phyloP scores from a whole-genome alignment of 2,113 vertebrate genomes.

The Aspiorhynchus laticeps region DNA sequence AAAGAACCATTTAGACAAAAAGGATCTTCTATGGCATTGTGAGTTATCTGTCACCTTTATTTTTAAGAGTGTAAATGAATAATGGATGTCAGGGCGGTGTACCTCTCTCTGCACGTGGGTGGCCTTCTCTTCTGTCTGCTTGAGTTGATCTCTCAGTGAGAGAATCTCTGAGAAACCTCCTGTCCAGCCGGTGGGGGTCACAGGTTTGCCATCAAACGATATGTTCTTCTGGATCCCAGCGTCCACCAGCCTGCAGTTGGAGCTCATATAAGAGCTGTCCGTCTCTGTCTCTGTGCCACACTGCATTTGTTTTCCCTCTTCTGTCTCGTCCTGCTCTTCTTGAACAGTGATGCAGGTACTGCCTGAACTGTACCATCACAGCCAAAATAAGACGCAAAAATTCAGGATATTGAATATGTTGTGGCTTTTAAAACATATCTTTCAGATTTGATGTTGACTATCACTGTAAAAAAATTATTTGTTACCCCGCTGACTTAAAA shows the following conservation, averaged over 20 bases:
- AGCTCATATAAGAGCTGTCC: slow-evolving; percentile 69
- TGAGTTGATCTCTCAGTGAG: slow-evolving; percentile 80
- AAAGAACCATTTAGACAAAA: no score
- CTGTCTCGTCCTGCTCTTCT: slow-evolving; percentile 66
- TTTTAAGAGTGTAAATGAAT: no score
- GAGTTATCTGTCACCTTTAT: no score
- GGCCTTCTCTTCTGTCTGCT: slow-evolving; percentile 80
- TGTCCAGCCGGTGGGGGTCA: slow-evolving; percentile 73
- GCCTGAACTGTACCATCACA: slow-evolving; percentile 65
- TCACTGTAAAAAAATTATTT: no score
- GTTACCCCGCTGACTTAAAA: no score
- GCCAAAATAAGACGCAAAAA: neutral
- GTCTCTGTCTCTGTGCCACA: slow-evolving; percentile 59
- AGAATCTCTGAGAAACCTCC: slow-evolving; percentile 74
- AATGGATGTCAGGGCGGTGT: neutral
- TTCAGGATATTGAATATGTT: neutral
- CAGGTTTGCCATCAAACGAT: slow-evolving; percentile 77
- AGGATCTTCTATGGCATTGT: no score
- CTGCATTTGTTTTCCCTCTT: slow-evolving; percentile 55
- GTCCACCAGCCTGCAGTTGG: slow-evolving; percentile 72
- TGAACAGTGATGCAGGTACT: slow-evolving; percentile 72
- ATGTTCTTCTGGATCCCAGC: slow-evolving; percentile 81
- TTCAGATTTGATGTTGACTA: no score
- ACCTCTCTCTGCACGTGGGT: slow-evolving; percentile 81
- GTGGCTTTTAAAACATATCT: neutral